Base-by-base conservation (phyloP, 1,140 invertebrate species). In the Atta cephalotes region DNA sequence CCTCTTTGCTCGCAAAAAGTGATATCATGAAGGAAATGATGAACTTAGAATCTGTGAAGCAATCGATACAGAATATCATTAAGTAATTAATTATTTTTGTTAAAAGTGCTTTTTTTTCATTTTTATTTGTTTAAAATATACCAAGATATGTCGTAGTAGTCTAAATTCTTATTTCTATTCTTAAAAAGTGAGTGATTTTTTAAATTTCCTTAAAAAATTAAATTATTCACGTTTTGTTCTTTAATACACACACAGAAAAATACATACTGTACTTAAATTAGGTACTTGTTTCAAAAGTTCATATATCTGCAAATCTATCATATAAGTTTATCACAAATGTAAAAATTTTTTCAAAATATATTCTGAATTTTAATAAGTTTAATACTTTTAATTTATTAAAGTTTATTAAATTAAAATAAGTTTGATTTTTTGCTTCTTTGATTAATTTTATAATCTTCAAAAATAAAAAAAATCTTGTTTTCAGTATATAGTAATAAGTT, bases 21-120 rank as follows among this genome's bases (percentile, higher is more conserved):
- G 18, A 14, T 71, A 84, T 76, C 62, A 84, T 49, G 45, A 74
- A 49, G 7, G 28, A 58, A 10, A n/a, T 35, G 51, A n/a, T 9
- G 9, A 16, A 7, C 6, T 18, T 28, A 12, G n/a, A 70, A 21
- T 25, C 14, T 5, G 21, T 39, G 21, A 2, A 28, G 28, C 12
- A 3, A 56, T 80, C n/a, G 49, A 51, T 51, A 39, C 21, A 21
- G 14, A 65, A 35, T 39, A 35, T 28, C 45, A 0, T 16, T 21
- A 28, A 31, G 39, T 18, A n/a, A 56, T n/a, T 4, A 10, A 18
- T 35, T 39, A 16, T 10, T 70, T 66, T n/a, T 39, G 31, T 39
- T 39, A 31, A 0, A 66, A 66, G 28, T 39, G 14, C 3, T 79
- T 31, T n/a, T 0, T 35, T 66, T 35, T 16, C 1, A 10, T 31